Percentiles rank a stretch among this genome's conserved stretches.
These are phyloP conservation scores for Atherinomorus stipes DNA, from an alignment of 2,113 vertebrate species.

Conservation along the genomic window DNA sequence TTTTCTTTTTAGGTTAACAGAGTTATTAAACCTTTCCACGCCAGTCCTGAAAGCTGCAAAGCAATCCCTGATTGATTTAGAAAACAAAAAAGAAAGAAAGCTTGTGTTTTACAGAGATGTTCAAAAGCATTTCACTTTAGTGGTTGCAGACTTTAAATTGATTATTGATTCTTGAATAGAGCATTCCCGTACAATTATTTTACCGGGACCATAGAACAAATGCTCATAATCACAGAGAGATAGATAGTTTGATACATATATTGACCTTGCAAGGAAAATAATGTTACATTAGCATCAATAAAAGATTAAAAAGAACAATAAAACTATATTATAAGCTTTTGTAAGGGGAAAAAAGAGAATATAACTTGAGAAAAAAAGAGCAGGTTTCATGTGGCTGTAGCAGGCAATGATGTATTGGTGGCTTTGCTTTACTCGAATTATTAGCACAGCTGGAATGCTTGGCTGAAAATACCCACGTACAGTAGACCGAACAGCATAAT, in stretches of 20 bases:
- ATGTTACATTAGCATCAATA: not conserved
- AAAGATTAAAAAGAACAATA: not conserved
- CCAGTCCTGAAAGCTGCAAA: not conserved
- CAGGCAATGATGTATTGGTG: slow-evolving; percentile 33
- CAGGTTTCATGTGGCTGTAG: slow-evolving; percentile 8
- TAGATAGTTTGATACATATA: not conserved
- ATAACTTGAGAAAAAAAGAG: not conserved
- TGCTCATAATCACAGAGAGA: not conserved
- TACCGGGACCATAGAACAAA: slow-evolving; percentile 24
- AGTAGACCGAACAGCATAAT: slow-evolving; percentile 53
- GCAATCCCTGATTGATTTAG: not conserved
- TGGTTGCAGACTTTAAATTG: slow-evolving; percentile 21
- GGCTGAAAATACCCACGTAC: slow-evolving; percentile 47
- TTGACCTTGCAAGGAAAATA: not conserved
- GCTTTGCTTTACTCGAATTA: slow-evolving; percentile 40
- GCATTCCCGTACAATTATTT: not conserved
- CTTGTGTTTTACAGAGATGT: slow-evolving; percentile 3
- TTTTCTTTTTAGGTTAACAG: not conserved
- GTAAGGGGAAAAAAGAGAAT: not conserved
- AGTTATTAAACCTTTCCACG: not conserved
- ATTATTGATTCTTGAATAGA: slow-evolving; percentile 18
- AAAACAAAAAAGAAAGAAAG: slow-evolving; percentile 1
- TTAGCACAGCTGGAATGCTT: slow-evolving; percentile 53
- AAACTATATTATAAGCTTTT: not conserved
- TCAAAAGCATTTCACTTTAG: not conserved